Conservation (phyloP, 2,113 vertebrate genomes). For the Centrocercus urophasianus region DNA sequence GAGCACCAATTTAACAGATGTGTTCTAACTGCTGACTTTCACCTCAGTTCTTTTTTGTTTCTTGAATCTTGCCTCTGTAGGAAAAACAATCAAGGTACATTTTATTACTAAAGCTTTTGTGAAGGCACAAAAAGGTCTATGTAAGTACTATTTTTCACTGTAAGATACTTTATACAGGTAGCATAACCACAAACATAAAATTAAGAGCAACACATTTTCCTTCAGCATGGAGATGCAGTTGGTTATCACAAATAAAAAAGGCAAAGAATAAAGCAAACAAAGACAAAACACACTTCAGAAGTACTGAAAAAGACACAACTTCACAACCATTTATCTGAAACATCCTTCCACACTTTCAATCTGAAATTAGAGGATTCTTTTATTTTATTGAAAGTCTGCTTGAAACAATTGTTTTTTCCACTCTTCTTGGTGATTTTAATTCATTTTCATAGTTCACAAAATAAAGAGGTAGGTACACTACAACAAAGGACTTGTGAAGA, state of each 20-base stretch:
- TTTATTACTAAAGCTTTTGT: neutral
- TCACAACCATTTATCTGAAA: neutral
- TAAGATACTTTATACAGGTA: neutral
- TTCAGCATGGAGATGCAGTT: neutral
- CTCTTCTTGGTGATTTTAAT: neutral
- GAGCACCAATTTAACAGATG: neutral
- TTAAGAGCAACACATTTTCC: neutral
- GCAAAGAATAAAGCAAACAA: neutral
- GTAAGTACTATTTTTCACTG: neutral
- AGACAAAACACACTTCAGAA: neutral
- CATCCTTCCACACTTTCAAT: neutral
- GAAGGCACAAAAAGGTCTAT: fast-evolving
- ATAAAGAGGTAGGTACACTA: neutral
- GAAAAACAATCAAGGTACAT: neutral
- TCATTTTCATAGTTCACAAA: neutral
- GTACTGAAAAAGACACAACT: neutral
- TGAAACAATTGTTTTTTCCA: neutral
- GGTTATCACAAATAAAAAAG: neutral
- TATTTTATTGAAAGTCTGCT: neutral
- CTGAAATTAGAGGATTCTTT: neutral
- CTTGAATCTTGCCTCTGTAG: neutral
- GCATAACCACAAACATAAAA: neutral
- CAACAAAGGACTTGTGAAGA: neutral
- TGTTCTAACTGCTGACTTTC: neutral
- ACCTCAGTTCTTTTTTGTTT: neutral